Evolutionary conservation across 2,888 invertebrate species (phyloP), one percentile per base, ranked within the genome.

Genomic region (Chydorus sphaericus): DNA sequence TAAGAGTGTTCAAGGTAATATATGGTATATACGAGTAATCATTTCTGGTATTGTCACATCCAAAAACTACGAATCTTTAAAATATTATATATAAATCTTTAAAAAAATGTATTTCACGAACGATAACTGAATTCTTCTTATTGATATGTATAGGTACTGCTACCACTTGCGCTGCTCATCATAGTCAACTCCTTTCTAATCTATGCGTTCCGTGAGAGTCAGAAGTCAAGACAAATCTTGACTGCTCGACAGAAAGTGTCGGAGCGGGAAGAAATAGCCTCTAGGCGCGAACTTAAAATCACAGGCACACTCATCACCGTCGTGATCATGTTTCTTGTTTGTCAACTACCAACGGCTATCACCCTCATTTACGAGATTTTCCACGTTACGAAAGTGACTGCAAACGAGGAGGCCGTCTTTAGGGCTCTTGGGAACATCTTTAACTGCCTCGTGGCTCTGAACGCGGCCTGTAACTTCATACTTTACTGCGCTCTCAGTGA

Each of bases 231-330:
- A 18, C 72, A 74, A 52, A 70, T 71, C 54, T 75, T 80, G 74
- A 81, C 80, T 31, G 67, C 73, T 60, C 68, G 79, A 11, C 37
- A 55, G 14, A 56, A 37, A 20, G 7, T 23, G 7, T 20, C 29
- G 3, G 58, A 58, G 33, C 23, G 48, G 29, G 48, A 30, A 20
- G 39, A 39, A 16, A 23, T 16, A 8, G 16, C 10, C 16, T 29
- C 48, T 10, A 53, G 74, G 3, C 80, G 81, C 65, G 81, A 82
- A 65, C 80, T 82, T 65, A 76, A 82, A 60, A 83, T 85, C 59
- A 87, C 86, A 3, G 74, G 83, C 37, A 83, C 84, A 66, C 70
- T 86, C 37, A 84, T 85, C n/a, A 78, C 80, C 1, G 83, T 86
- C n/a, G 84, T 86, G 8, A 73, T 85, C 44, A 74, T 85, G n/a